Evolutionary conservation across 2,113 vertebrate genomes (phyloP).

Genomic region (Ictidomys tridecemlineatus): DNA sequence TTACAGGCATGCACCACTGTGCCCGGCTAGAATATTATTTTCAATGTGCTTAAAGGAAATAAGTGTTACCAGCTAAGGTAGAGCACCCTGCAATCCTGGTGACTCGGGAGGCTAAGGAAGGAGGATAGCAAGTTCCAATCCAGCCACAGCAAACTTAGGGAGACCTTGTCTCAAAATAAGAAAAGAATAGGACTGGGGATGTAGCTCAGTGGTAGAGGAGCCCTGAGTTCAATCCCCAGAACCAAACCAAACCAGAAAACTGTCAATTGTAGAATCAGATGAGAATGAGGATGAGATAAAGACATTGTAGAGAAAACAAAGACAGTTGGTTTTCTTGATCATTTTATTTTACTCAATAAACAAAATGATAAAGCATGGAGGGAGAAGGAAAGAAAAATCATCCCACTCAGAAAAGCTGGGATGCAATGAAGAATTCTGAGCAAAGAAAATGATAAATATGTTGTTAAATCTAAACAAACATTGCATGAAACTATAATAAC

Average conservation of each 20-base stretch:
- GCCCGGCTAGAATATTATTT: neutral
- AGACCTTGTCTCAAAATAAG: neutral
- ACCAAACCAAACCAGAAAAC: neutral
- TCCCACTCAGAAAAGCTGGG: slow-evolving; percentile 2
- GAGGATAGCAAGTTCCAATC: neutral
- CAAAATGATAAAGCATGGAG: slow-evolving; percentile 28
- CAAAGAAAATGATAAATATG: slow-evolving; percentile 56
- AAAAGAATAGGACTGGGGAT: neutral
- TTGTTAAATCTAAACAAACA: slow-evolving; percentile 34
- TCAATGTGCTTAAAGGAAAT: slow-evolving; percentile 18
- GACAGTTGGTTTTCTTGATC: slow-evolving; percentile 13
- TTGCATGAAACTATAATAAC: neutral
- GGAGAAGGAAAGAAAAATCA: slow-evolving; percentile 50
- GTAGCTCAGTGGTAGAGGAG: neutral
- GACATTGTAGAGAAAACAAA: slow-evolving; percentile 3
- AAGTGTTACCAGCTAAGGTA: no score
- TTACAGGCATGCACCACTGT: no score
- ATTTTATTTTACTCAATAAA: slow-evolving; percentile 51
- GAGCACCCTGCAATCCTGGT: no score
- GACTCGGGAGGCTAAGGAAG: neutral
- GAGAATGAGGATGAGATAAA: slow-evolving; percentile 43
- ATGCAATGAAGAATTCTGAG: neutral
- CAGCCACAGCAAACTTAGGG: neutral
- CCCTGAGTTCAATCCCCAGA: neutral
- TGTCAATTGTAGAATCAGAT: neutral